Evolutionary conservation across 2,113 vertebrate species (phyloP).

Genomic region (Xerus inauris): DNA sequence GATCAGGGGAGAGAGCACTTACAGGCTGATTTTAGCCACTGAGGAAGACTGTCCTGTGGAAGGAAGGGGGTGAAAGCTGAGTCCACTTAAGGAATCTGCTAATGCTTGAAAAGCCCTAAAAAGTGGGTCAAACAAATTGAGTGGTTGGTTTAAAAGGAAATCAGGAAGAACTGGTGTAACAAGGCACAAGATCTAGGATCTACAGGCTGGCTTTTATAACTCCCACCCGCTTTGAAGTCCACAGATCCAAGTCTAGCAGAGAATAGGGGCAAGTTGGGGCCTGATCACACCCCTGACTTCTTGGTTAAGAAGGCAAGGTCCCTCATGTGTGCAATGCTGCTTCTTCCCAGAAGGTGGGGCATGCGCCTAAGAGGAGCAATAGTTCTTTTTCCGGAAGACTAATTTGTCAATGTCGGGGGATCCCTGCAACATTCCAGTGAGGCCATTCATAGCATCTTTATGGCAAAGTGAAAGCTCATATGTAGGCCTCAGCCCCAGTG

Average conservation of each 20-base stretch:
- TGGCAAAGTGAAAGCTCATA: not conserved
- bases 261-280: not conserved
- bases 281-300: not conserved
- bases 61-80: not conserved
- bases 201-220: not conserved
- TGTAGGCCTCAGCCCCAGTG: not conserved
- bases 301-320: not conserved
- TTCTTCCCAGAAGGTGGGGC: constrained; percentile 39
- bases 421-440: not conserved
- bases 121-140: not conserved
- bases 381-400: not conserved
- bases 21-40: not conserved
- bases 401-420: not conserved
- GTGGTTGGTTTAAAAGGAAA: not conserved
- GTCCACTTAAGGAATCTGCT: not conserved
- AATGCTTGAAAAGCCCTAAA: not conserved
- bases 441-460: not conserved
- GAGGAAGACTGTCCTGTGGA: not conserved
- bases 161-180: not conserved
- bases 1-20: not conserved
- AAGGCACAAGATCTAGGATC: not conserved
- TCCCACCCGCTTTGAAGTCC: not conserved
- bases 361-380: not conserved
- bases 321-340: not conserved
- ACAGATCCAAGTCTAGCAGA: not conserved